Evolutionary conservation across 2,113 vertebrate species (phyloP), one percentile per base, ranked within the genome.

Genomic region (Benitochromis conjunctus): DNA sequence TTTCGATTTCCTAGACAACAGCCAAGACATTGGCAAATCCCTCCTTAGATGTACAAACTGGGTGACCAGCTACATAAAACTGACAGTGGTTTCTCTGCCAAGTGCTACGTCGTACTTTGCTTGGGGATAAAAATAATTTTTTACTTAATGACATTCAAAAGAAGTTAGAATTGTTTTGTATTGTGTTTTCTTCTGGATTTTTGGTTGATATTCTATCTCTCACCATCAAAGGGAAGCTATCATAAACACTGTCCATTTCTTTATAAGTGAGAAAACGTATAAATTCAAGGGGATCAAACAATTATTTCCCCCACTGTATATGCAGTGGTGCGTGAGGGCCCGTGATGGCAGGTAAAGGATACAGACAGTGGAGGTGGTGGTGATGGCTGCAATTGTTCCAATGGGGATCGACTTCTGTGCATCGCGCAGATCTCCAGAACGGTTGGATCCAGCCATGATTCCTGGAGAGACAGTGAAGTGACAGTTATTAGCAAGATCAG

Each of bases 391-490:
- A 89, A 99, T 99, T 89, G 99, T 99, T 85, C 99, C 99, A 0
- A 98, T 95, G 55, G 99, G 99, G 87, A 99, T 99, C 6, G 98
- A 99, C 91, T 99, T 99, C 96, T 99, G 99, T 13, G 98, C 99
- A 10, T 99, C 99, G n/a, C 97, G 96, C 85, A 99, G 96, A 88
- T 99, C 98, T 86, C 99, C 99, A 0, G 99, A 99, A 82, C 99
- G 97, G 94, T 99, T 99, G 36, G 99, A 99, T 46, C 99, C 99
- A 11, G 99, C 99, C 99, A 99, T 99, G 95, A 99, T 99, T 29
- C 98, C 99, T 99, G 93, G 41, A 83, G 46, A 84, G 43, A 88
- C 7, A 83, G 58, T 80, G n/a, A 48, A 26, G 58, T 5, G 55
- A 84, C 54, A 38, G 51, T 26, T 19, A 36, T 34, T 6, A 60